Evolutionary conservation across 1,140 invertebrate genomes (phyloP), one percentile per base, ranked within the genome.

Genomic region (Gryon sp.): DNA sequence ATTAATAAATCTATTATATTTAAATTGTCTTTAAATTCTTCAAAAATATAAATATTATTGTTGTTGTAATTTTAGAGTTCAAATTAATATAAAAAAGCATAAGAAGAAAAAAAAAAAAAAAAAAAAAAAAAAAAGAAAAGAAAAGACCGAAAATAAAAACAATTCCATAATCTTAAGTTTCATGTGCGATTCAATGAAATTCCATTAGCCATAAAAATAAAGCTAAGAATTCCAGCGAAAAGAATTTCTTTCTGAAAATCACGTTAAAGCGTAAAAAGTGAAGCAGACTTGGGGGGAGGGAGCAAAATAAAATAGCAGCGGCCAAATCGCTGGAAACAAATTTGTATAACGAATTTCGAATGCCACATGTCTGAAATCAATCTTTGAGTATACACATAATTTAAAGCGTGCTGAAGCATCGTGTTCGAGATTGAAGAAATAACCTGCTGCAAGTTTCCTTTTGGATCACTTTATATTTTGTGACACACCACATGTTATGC

Each of bases 401-500:
- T 76, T 69, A 68, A 63, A 57, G 57, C 24, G 62, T 66, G 55
- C 40, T 57, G 28, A 53, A 48, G 50, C 52, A 7, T 59, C 26
- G 36, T 14, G 11, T 53, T 57, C 28, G 30, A 36, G 40, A 14
- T 18, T 18, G 26, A 65, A 78, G 55, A 36, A 72, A 46, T 52
- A 73, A 70, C 68, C 75, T 78, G 68, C 75, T 43, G 70, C 45
- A 72, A 48, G n/a, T n/a, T n/a, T n/a, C n/a, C n/a, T 68, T 36
- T 63, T 14, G 45, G 45, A 66, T 62, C 45, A 22, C 26, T 68
- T 68, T 78, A 72, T 73, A 73, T 78, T 73, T 57, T 45, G 69
- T 68, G 63, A 74, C 68, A 12, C 55, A 34, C 72, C 77, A 76
- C 63, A 66, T 78, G 76, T 77, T 65, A 46, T 57, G 72, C 72